These are phyloP conservation scores for Iselma pallidipennis DNA, from an alignment of 2,888 invertebrate species.

Conservation along the genomic window DNA sequence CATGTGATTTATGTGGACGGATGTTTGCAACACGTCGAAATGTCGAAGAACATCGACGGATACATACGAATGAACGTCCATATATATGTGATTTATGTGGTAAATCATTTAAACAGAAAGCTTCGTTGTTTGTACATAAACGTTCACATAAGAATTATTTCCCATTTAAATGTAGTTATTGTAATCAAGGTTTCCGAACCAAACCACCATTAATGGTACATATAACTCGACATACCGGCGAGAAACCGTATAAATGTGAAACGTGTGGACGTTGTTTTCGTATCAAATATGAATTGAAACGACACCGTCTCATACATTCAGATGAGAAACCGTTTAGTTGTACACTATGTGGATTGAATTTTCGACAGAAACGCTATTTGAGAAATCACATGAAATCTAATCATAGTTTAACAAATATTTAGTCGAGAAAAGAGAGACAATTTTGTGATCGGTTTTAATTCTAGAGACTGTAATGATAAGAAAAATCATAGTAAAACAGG, in stretches of 20 bases:
- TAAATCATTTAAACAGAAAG: slow-evolving; percentile 68
- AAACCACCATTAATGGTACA: slow-evolving; percentile 63
- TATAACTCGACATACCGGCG: slow-evolving; percentile 64
- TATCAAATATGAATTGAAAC: slow-evolving; percentile 63
- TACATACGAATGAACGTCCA: slow-evolving; percentile 65
- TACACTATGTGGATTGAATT: slow-evolving; percentile 54
- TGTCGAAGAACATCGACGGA: slow-evolving; percentile 63
- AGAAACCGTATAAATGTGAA: slow-evolving; percentile 64
- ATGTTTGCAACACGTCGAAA: slow-evolving; percentile 66
- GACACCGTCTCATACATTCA: slow-evolving; percentile 60
- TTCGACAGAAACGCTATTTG: slow-evolving; percentile 60
- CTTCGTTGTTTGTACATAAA: slow-evolving; percentile 66
- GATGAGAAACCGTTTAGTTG: slow-evolving; percentile 60
- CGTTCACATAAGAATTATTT: slow-evolving; percentile 62
- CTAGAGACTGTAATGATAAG: not conserved
- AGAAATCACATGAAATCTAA: slow-evolving; percentile 58
- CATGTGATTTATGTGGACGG: slow-evolving; percentile 62
- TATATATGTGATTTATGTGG: slow-evolving; percentile 64
- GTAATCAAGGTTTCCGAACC: slow-evolving; percentile 64
- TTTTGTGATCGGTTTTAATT: not conserved
- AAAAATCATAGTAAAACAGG: not conserved
- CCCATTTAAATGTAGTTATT: slow-evolving; percentile 64
- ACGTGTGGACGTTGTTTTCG: slow-evolving; percentile 63
- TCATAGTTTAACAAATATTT: slow-evolving; percentile 39
- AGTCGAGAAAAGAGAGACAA: not conserved